phyloP scores from a whole-genome alignment of 1,140 invertebrate genomes.

The Ips typographus region DNA sequence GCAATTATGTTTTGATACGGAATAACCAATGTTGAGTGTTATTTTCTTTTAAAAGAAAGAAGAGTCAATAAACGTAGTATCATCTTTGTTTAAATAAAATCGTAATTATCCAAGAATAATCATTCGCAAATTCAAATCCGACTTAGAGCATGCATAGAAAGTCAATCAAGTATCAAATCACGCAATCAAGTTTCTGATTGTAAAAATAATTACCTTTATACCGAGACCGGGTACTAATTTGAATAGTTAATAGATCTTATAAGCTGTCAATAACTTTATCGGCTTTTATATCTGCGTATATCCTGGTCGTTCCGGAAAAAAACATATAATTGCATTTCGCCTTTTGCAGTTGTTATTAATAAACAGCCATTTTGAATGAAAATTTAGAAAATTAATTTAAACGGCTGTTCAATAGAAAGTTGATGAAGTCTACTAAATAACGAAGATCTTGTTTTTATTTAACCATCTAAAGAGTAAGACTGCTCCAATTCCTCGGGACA shows the following conservation, averaged over 20 bases:
- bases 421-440: too few species aligned
- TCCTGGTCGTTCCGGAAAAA: conserved; percentile 19
- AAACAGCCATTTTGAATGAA: too few species aligned
- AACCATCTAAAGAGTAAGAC: neutral
- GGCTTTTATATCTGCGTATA: conserved; percentile 17
- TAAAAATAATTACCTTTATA: conserved; percentile 20
- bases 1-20: too few species aligned
- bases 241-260: conserved; percentile 32
- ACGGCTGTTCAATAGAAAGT: too few species aligned
- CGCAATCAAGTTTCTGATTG: conserved; percentile 21
- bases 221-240: conserved; percentile 22
- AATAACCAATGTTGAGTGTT: too few species aligned
- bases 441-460: neutral
- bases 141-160: neutral
- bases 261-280: conserved; percentile 32
- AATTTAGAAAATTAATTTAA: too few species aligned
- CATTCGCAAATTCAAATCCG: too few species aligned
- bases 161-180: conserved; percentile 9
- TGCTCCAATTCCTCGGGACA: conserved; percentile 1
- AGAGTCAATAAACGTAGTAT: too few species aligned
- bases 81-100: too few species aligned
- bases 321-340: conserved; percentile 27
- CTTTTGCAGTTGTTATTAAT: conserved; percentile 12
- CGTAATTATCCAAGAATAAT: too few species aligned
- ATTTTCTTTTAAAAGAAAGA: too few species aligned